A percentile compares a stretch with the other conserved stretches of the same genome.
These are phyloP conservation scores for Anabacerthia variegaticeps DNA, from an alignment of 2,797 vertebrate genomes.

Conservation along the genomic window DNA sequence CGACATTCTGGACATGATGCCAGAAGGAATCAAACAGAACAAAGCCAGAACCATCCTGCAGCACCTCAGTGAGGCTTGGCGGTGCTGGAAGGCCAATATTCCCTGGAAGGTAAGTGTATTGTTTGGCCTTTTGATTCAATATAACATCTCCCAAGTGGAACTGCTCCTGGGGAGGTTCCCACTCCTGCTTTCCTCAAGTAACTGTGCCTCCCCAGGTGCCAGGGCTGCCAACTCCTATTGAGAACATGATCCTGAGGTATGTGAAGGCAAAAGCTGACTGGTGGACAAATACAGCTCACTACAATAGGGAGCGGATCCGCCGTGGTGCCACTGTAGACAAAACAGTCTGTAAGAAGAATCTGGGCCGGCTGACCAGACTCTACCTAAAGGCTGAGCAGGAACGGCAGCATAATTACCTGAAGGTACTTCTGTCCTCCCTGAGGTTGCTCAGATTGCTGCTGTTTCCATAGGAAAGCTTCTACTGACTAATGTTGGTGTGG, in stretches of 20 bases:
- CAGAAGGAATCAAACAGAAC: constrained; percentile 99
- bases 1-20: constrained; percentile 99
- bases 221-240: constrained; percentile 96
- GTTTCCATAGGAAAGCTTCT: background rate
- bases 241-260: constrained; percentile 99
- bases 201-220: constrained; percentile 83
- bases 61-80: constrained; percentile 98
- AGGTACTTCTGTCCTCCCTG: constrained; percentile 74
- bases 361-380: constrained; percentile 93
- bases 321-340: constrained; percentile 98
- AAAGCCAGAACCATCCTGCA: constrained; percentile 98
- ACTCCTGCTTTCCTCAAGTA: background rate
- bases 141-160: background rate
- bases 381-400: constrained; percentile 99
- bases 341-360: constrained; percentile 98
- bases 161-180: background rate
- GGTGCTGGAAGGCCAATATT: constrained; percentile 99
- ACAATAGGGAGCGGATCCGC: constrained; percentile 97
- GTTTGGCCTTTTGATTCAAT: fast-evolving
- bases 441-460: background rate
- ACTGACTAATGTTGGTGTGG: background rate
- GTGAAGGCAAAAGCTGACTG: constrained; percentile 99
- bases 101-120: constrained; percentile 90
- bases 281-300: constrained; percentile 99
- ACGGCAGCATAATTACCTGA: constrained; percentile 98